Evolutionary conservation across 2,888 invertebrate species (phyloP).

Genomic region (Chloroclystis v-ata): DNA sequence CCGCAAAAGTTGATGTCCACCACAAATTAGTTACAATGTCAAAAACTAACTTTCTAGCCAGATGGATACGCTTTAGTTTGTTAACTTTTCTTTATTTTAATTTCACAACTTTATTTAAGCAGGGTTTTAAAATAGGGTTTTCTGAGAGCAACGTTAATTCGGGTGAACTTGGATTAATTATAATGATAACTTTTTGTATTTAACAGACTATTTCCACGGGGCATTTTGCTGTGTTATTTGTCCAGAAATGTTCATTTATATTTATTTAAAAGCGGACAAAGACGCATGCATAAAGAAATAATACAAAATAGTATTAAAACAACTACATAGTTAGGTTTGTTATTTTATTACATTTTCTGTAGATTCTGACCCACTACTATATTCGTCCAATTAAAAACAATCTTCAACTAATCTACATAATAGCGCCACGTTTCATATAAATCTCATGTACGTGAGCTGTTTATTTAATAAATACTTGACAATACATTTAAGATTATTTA

Average conservation of each 20-base stretch:
- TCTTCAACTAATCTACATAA: constrained; percentile 25
- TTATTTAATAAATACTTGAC: constrained; percentile 25
- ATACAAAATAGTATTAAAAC: no score
- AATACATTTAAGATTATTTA: constrained; percentile 14
- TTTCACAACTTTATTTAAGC: no score
- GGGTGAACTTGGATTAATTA: no score
- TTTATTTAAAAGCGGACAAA: no score
- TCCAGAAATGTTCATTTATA: no score
- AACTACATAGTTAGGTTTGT: no score
- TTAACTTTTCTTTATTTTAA: constrained; percentile 20
- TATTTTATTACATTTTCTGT: background rate
- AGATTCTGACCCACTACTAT: background rate
- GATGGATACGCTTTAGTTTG: constrained; percentile 15
- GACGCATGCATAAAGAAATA: no score
- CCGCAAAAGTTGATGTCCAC: constrained; percentile 7
- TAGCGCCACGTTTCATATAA: constrained; percentile 31
- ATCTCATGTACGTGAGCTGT: constrained; percentile 26
- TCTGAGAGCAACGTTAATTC: no score
- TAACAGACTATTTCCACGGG: no score
- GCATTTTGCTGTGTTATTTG: no score
- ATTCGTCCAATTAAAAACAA: constrained; percentile 6
- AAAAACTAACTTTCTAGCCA: constrained; percentile 21
- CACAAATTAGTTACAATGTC: constrained; percentile 21
- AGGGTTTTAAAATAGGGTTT: no score
- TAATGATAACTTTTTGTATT: no score